These are phyloP conservation scores for Poeciliopsis occidentalis DNA, from an alignment of 2,113 vertebrate species.

Conservation along the genomic window DNA sequence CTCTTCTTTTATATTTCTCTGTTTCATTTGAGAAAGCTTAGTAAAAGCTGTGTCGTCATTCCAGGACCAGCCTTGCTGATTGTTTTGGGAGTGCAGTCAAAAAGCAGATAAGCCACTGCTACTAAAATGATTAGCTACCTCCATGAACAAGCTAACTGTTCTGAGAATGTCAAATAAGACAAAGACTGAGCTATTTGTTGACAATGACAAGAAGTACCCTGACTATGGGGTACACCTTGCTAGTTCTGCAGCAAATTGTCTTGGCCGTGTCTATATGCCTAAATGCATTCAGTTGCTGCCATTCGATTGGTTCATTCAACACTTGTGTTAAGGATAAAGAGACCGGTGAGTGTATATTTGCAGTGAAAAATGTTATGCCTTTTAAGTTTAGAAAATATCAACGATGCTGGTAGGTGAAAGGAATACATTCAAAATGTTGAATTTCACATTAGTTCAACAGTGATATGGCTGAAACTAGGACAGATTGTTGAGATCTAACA, in stretches of 20 bases:
- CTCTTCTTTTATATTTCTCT: neutral
- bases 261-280: too few relatives aligned
- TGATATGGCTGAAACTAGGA: neutral
- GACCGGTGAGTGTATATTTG: neutral
- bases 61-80: neutral
- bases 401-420: neutral
- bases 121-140: neutral
- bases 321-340: too few relatives aligned
- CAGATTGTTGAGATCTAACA: neutral
- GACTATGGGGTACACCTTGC: too few relatives aligned
- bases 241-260: too few relatives aligned
- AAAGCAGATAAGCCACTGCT: neutral
- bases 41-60: too few relatives aligned
- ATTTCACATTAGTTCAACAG: neutral
- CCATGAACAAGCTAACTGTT: neutral
- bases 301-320: too few relatives aligned
- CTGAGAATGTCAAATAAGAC: neutral
- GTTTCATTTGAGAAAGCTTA: too few relatives aligned
- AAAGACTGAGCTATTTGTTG: neutral
- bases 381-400: neutral
- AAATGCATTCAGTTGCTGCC: too few relatives aligned
- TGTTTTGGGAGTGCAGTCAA: neutral
- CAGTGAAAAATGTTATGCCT: neutral
- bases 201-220: neutral
- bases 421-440: too few relatives aligned